phyloP scores from a whole-genome alignment of 2,113 vertebrate genomes.

The Passer domesticus region DNA sequence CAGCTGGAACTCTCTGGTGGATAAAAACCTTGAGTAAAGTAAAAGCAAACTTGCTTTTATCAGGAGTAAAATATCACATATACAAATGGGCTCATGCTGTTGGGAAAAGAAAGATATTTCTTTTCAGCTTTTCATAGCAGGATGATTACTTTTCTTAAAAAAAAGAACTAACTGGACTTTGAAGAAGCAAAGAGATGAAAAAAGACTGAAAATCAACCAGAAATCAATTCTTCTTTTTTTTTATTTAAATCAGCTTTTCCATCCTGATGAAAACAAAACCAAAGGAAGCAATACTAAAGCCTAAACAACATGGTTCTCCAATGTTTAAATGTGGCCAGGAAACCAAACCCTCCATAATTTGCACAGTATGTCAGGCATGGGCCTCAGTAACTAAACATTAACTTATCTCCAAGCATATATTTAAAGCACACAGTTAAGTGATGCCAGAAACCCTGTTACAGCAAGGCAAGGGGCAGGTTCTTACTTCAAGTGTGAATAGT shows the following conservation, averaged over 20 bases:
- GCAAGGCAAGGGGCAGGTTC: neutral
- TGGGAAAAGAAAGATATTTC: neutral
- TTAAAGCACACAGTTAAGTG: neutral
- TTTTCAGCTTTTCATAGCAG: neutral
- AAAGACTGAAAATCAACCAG: neutral
- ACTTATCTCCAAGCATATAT: neutral
- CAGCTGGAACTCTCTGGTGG: neutral
- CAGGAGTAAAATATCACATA: neutral
- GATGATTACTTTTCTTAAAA: neutral
- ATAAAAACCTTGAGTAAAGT: neutral
- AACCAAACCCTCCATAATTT: slow-evolving; percentile 30
- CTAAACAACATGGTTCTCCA: neutral
- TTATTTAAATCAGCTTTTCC: slow-evolving; percentile 3
- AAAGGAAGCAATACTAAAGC: slow-evolving; percentile 17
- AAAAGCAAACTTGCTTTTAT: slow-evolving; percentile 13
- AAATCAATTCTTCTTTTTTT: neutral
- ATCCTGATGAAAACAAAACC: slow-evolving; percentile 17
- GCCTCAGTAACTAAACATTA: slow-evolving; percentile 25
- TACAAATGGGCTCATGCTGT: neutral
- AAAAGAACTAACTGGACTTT: neutral
- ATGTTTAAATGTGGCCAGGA: neutral
- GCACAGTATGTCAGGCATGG: neutral
- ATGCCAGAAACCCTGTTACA: neutral
- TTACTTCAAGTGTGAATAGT: neutral
- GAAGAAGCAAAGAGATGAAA: neutral